Evolutionary conservation across 2,888 invertebrate genomes (phyloP).

Genomic region (Thera britannica): DNA sequence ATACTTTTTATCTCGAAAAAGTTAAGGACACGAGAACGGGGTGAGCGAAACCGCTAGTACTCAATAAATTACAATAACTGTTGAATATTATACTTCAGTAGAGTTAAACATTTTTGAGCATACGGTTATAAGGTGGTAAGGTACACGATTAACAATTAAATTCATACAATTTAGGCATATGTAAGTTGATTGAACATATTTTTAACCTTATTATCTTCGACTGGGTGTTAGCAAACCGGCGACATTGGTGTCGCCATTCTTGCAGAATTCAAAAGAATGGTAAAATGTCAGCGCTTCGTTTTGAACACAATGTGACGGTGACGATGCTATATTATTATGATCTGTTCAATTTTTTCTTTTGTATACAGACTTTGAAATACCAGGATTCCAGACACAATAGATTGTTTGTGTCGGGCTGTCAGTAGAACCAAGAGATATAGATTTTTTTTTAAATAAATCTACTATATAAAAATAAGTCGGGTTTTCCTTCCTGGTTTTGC

Average conservation of each 20-base stretch:
- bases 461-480: too few relatives aligned
- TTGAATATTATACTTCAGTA: too few relatives aligned
- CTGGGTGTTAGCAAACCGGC: conserved; percentile 38
- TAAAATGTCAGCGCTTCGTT: conserved; percentile 45
- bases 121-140: too few relatives aligned
- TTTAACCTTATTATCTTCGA: conserved; percentile 27
- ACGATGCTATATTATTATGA: conserved; percentile 35
- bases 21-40: too few relatives aligned
- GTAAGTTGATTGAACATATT: conserved; percentile 19
- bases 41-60: too few relatives aligned
- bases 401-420: not conserved
- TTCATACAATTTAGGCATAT: not conserved
- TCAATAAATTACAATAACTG: too few relatives aligned
- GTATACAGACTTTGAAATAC: conserved; percentile 3
- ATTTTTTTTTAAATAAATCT: not conserved
- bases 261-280: conserved; percentile 43
- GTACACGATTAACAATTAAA: not conserved
- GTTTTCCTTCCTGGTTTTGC: too few relatives aligned
- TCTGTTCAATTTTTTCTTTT: conserved; percentile 32
- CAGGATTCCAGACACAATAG: not conserved
- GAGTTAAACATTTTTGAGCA: too few relatives aligned
- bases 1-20: too few relatives aligned
- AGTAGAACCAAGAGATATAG: too few relatives aligned
- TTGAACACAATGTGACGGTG: conserved; percentile 41
- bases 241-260: conserved; percentile 43